phyloP scores from a whole-genome alignment of 2,113 vertebrate species.

The Oryzias melastigma region DNA sequence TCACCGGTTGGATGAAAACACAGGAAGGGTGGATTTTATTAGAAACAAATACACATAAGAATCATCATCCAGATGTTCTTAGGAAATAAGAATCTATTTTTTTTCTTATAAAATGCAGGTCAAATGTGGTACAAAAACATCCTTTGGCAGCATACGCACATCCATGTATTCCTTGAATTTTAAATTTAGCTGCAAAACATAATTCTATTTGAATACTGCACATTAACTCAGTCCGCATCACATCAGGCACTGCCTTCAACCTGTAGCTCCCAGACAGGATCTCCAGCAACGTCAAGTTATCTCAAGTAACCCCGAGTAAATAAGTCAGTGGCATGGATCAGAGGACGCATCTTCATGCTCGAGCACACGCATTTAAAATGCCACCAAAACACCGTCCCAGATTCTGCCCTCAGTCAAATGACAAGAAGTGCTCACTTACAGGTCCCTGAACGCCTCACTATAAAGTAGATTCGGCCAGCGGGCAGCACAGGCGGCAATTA shows the following conservation, averaged over 20 bases:
- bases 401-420: conserved; percentile 70
- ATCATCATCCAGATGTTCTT: not conserved
- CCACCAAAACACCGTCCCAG: conserved; percentile 72
- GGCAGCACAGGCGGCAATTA: conserved; percentile 65
- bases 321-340: conserved; percentile 68
- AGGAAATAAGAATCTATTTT: no score
- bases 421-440: conserved; percentile 70
- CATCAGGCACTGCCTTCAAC: conserved; percentile 51
- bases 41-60: not conserved
- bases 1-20: not conserved
- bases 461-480: conserved; percentile 60
- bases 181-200: conserved; percentile 46
- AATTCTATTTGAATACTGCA: conserved; percentile 52
- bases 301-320: conserved; percentile 64
- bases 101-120: no score
- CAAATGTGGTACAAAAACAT: no score
- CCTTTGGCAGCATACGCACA: no score
- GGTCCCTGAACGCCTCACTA: conserved; percentile 69
- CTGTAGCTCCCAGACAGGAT: conserved; percentile 48
- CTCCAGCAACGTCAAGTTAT: conserved; percentile 60
- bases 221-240: conserved; percentile 41
- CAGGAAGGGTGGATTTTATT: conserved; percentile 9
- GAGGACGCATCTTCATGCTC: conserved; percentile 67
- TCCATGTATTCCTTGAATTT: conserved; percentile 25
- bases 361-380: conserved; percentile 74